These are phyloP conservation scores for Nomada ferruginata DNA, from an alignment of 2,888 invertebrate genomes.

Conservation along the genomic window DNA sequence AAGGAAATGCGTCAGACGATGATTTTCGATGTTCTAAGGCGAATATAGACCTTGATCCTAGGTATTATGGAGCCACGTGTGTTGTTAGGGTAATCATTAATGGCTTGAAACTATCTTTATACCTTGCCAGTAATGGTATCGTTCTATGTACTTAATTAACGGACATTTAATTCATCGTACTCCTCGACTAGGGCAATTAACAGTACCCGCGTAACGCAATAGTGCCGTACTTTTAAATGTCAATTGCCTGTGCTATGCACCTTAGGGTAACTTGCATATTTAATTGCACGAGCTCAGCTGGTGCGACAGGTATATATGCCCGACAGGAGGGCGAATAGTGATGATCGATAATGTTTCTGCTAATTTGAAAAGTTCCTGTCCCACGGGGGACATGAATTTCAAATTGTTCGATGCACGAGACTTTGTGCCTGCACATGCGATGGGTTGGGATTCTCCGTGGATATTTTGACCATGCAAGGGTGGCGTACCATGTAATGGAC, in stretches of 20 bases:
- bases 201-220: neutral
- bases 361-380: slow-evolving; percentile 42
- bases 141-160: neutral
- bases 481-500: too few relatives aligned
- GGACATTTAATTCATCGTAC: neutral
- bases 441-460: neutral
- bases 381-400: slow-evolving; percentile 13
- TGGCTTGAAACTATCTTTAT: neutral
- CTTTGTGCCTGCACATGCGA: neutral
- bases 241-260: neutral
- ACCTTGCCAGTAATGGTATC: neutral
- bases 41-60: slow-evolving; percentile 2
- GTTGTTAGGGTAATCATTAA: slow-evolving; percentile 10
- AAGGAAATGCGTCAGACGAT: slow-evolving; percentile 31
- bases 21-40: slow-evolving; percentile 25
- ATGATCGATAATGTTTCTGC: slow-evolving; percentile 24
- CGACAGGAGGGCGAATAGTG: neutral
- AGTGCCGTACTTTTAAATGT: slow-evolving; percentile 27
- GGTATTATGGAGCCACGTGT: slow-evolving; percentile 16
- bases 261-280: slow-evolving; percentile 9
- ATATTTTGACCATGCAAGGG: neutral
- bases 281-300: slow-evolving; percentile 5
- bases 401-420: slow-evolving; percentile 7
- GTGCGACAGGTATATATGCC: slow-evolving; percentile 15
- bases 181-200: neutral